phyloP scores from a whole-genome alignment of 2,113 vertebrate genomes.

The Sinocyclocheilus maitianheensis region DNA sequence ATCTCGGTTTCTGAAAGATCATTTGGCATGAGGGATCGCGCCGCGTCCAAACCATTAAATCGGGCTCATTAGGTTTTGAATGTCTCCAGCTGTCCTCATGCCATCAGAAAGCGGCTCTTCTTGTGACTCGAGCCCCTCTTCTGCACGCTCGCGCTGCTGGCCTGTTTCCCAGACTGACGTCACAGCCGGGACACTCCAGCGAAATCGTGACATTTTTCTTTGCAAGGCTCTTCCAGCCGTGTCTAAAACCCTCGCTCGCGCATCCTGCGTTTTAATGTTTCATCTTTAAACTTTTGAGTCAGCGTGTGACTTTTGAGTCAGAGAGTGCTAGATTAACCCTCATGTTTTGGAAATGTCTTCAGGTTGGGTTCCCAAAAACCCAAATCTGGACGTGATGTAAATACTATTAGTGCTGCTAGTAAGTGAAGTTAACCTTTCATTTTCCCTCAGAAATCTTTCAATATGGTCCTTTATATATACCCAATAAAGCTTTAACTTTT shows the following conservation, averaged over 20 bases:
- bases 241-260: not conserved
- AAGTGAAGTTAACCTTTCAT: not conserved
- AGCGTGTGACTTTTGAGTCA: not conserved
- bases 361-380: not conserved
- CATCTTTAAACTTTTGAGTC: not conserved
- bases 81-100: constrained; percentile 33
- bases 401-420: not conserved
- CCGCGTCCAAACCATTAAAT: constrained; percentile 6
- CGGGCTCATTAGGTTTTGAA: constrained; percentile 31
- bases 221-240: not conserved
- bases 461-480: not conserved
- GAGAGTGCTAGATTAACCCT: not conserved
- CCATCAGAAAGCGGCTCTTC: not conserved
- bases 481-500: too few species aligned
- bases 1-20: not conserved
- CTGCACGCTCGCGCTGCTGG: not conserved
- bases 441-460: not conserved
- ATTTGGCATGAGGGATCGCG: constrained; percentile 13
- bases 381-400: not conserved
- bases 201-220: constrained; percentile 10
- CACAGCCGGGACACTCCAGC: constrained; percentile 36
- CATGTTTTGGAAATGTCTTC: not conserved
- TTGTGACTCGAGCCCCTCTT: not conserved
- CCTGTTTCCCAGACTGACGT: constrained; percentile 35
- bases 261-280: not conserved